Base-by-base conservation (phyloP, 2,113 vertebrate species). In the Engraulis encrasicolus region DNA sequence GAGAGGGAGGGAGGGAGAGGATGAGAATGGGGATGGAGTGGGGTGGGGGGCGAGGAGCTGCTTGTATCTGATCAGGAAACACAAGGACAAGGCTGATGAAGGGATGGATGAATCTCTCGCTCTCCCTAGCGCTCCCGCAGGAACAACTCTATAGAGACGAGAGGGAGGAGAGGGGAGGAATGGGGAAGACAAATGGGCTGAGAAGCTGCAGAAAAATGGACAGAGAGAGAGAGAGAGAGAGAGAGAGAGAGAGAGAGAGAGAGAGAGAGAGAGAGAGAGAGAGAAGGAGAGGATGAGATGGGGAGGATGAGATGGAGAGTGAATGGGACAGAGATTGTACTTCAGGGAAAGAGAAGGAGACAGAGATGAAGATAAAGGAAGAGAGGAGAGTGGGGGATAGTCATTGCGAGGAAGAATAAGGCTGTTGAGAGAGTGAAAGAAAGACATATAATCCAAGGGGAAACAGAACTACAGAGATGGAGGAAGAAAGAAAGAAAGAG, bases 51-150 rank as follows among this genome's bases (percentile, higher is more conserved):
- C 6, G 27, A 66, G 27, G n/a, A n/a, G n/a, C n/a, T 6, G 6
- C 58, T 31, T 11, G 23, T 34, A 74, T 74, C 23, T 74, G 27
- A 74, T 74, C 27, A 36, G 66, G 66, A 74, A 74, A 34, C 66
- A 74, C 66, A 74, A 74, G 66, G 66, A 74, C 66, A 74, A 74
- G 2, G 11, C 66, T 74, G 23, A 74, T 74, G 27, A 74, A 74
- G 27, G 31, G 23, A 34, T 74, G 31, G 23, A 34, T 17, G 27
- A 31, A 74, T 12, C 66, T 74, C 9, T 12, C 14, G 6, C 34
- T 34, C 66, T n/a, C n/a, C n/a, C n/a, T n/a, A 12, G 15, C 27
- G 31, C 31, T 19, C 27, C 61, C 27, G 3, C 34, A 2, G 27
- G 66, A 27, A 12, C 27, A 74, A 14, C 66, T 34, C 66, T 74